A percentile compares a stretch with the other conserved stretches of the same genome.
Evolutionary conservation across 2,888 invertebrate genomes (phyloP).

Genomic region (Trachelus tabidus): DNA sequence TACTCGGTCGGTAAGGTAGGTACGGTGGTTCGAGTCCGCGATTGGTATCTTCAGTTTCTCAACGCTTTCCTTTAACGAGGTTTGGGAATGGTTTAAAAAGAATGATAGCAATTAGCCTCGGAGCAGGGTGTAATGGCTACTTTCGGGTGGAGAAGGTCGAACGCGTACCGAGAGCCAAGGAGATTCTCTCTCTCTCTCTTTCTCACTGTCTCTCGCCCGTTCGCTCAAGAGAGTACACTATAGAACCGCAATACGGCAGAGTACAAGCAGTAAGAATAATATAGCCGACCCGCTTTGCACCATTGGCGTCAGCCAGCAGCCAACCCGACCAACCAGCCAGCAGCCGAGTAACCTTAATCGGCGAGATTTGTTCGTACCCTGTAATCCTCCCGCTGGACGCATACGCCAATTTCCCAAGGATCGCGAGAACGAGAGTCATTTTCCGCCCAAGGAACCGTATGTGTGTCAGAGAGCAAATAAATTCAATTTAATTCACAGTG

Average conservation of each 20-base stretch:
- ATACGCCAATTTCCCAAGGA: not conserved
- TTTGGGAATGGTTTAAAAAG: not conserved
- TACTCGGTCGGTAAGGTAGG: not conserved
- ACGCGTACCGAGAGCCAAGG: not conserved
- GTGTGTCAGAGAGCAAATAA: not conserved
- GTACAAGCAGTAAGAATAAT: constrained; percentile 40
- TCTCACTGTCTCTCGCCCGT: not conserved
- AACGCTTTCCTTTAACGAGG: constrained; percentile 1
- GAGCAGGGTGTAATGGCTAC: not conserved
- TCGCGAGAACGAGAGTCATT: not conserved
- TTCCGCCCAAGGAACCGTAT: not conserved
- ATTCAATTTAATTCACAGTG: not conserved
- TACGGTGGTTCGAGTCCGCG: not conserved
- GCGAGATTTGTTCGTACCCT: not conserved
- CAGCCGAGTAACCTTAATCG: constrained; percentile 28
- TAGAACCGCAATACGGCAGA: not conserved
- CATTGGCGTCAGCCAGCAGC: constrained; percentile 46
- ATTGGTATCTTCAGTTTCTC: not conserved
- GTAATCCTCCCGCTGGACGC: not conserved
- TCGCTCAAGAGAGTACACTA: not conserved
- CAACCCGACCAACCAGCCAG: constrained; percentile 47
- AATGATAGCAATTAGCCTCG: not conserved
- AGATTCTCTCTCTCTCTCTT: not conserved
- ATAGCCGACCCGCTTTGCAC: constrained; percentile 48
- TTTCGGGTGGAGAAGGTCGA: not conserved